Conservation (phyloP, 23 tunicate species). For the Aplidium turbinatum region DNA sequence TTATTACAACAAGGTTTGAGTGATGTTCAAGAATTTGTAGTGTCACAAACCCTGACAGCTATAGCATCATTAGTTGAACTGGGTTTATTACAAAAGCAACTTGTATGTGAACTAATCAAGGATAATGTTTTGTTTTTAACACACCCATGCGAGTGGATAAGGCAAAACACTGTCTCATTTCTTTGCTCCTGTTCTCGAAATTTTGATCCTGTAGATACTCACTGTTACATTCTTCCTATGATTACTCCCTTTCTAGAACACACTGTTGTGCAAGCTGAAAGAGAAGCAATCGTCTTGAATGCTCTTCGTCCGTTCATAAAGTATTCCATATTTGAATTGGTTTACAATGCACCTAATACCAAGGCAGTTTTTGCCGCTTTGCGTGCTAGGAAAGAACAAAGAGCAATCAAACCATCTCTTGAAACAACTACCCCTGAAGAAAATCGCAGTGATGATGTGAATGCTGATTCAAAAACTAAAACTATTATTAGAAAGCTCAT, state of each 20-base stretch:
- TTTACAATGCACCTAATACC: slow-evolving; percentile 35
- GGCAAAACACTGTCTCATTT: slow-evolving; percentile 74
- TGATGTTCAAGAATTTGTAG: slow-evolving; percentile 85
- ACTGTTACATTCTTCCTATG: slow-evolving; percentile 70
- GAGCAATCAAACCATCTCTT: not conserved
- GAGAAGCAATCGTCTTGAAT: slow-evolving; percentile 36
- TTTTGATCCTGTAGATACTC: slow-evolving; percentile 53
- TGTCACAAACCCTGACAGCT: slow-evolving; percentile 56
- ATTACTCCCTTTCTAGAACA: slow-evolving; percentile 37
- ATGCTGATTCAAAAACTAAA: slow-evolving; percentile 3
- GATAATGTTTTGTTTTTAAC: slow-evolving; percentile 62
- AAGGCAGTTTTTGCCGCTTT: slow-evolving; percentile 31
- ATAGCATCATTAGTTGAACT: slow-evolving; percentile 45
- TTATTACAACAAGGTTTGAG: slow-evolving; percentile 80
- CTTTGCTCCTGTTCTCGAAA: slow-evolving; percentile 57
- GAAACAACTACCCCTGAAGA: not conserved
- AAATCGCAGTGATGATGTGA: not conserved
- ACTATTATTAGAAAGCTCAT: slow-evolving; percentile 28
- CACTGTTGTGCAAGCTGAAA: slow-evolving; percentile 52
- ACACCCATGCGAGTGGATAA: slow-evolving; percentile 93
- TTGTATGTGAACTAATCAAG: slow-evolving; percentile 52
- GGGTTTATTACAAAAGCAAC: slow-evolving; percentile 69
- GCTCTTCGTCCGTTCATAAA: slow-evolving; percentile 47
- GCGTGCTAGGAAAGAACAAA: slow-evolving; percentile 17
- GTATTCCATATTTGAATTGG: slow-evolving; percentile 54